Base-by-base conservation (phyloP, 2,113 vertebrate genomes). In the Pseudolaguvia tuberculata region DNA sequence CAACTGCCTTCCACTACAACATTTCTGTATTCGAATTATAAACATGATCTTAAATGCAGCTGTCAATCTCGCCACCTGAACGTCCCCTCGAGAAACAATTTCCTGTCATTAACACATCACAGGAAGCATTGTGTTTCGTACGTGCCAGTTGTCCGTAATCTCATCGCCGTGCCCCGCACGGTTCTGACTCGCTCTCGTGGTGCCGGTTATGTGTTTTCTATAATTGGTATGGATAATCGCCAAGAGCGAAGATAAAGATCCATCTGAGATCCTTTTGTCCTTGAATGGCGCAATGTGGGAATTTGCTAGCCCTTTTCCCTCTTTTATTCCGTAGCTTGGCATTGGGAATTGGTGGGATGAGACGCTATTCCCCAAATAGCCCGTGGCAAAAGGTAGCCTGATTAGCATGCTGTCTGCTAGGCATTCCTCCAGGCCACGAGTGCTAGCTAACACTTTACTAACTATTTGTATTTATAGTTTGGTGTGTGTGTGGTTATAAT, bases 391-490 rank as follows among this genome's bases (percentile, higher is more conserved):
- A 89, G 88, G 88, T 90, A 90, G 85, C 86, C 90, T 91, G 88
- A 92, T 92, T 92, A 92, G 87, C 88, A 91, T 91, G 87, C 89
- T 84, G 88, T 84, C 87, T 88, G 87, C 88, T 86, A 90, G 87
- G 88, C 79, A 62, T 83, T 90, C 88, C 89, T 90, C 87, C 85
- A 89, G 89, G 88, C 89, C 89, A 89, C 88, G 82, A 89, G 23
- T 48, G 5, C 78, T 81, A 86, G 79, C 89, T 91, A 90, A 90
- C 90, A 88, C 89, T 92, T 42, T 91, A 90, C 88, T 87, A 87
- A 86, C 88, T 88, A 90, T 91, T 91, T 92, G 90, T 92, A 89
- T 91, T 91, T 90, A 89, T 90, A 91, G 87, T 86, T 86, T 88
- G 73, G 42, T 72, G 50, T 62, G 51, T 63, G 58, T 52, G 21